Percentiles rank a stretch among this genome's conserved stretches.
These are phyloP conservation scores for Andrena bicolor DNA, from an alignment of 2,888 invertebrate species.

Conservation along the genomic window DNA sequence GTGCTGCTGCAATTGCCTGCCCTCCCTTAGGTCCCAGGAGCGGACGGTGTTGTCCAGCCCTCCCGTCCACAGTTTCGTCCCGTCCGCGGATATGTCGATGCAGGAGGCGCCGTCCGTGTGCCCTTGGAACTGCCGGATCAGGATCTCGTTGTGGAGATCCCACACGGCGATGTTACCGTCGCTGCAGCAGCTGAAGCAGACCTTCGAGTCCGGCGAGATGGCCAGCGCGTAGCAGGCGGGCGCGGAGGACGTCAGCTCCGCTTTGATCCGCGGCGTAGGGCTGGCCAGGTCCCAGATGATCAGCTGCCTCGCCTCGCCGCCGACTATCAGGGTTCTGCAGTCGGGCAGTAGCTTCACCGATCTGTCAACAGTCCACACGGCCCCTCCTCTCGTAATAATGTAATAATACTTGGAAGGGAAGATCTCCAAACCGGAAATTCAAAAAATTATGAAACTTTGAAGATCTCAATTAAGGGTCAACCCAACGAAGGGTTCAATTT, in stretches of 20 bases:
- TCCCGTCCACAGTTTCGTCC: conserved; percentile 95
- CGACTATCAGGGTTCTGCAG: conserved; percentile 97
- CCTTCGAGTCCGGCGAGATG: conserved; percentile 98
- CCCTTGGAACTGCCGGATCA: conserved; percentile 97
- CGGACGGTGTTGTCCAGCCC: conserved; percentile 98
- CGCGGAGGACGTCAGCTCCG: conserved; percentile 95
- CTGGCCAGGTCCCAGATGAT: conserved; percentile 98
- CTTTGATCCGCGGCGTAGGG: conserved; percentile 96
- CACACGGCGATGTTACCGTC: conserved; percentile 99
- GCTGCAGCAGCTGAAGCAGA: conserved; percentile 99
- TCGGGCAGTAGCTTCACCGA: conserved; percentile 98
- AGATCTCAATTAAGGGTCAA: too few relatives aligned
- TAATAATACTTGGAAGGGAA: too few relatives aligned
- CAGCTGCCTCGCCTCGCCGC: conserved; percentile 97
- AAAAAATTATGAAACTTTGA: too few relatives aligned
- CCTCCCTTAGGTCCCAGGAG: conserved; percentile 98
- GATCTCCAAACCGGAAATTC: too few relatives aligned
- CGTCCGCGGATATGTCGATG: conserved; percentile 98
- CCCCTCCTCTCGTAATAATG: too few relatives aligned
- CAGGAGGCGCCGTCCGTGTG: conserved; percentile 99
- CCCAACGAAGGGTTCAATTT: too few relatives aligned
- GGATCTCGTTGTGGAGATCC: conserved; percentile 96
- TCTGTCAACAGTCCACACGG: conserved; percentile 81
- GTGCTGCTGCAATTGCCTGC: conserved; percentile 96
- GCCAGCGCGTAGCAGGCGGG: conserved; percentile 99